Evolutionary conservation across 2,797 vertebrate genomes (phyloP).

Genomic region (Enoplosus armatus): DNA sequence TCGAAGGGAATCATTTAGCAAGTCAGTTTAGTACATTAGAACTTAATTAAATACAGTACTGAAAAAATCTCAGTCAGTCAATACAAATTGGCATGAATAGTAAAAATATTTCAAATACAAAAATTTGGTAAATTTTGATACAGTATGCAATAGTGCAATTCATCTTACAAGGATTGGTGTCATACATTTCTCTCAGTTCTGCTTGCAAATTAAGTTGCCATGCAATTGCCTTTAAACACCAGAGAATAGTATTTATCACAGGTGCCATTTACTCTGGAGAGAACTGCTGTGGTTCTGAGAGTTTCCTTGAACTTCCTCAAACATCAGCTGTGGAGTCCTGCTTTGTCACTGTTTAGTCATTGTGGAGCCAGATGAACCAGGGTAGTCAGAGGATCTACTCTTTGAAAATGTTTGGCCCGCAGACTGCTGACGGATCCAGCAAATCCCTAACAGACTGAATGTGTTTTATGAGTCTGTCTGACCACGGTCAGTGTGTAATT

Average conservation of each 20-base stretch:
- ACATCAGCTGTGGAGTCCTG: slow-evolving; percentile 59
- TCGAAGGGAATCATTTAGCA: not conserved
- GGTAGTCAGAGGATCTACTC: slow-evolving; percentile 47
- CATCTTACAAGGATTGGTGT: not conserved
- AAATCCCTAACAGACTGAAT: slow-evolving; percentile 51
- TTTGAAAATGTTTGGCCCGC: slow-evolving; percentile 57
- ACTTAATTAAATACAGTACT: not conserved
- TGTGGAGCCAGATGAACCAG: slow-evolving; percentile 55
- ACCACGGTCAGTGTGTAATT: slow-evolving; percentile 61
- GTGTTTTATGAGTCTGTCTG: slow-evolving; percentile 67
- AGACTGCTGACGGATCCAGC: slow-evolving; percentile 52
- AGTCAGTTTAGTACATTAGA: not conserved
- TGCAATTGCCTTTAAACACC: not conserved
- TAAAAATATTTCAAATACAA: not conserved
- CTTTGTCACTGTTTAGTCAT: slow-evolving; percentile 71
- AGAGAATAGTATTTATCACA: not conserved
- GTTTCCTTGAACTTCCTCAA: slow-evolving; percentile 34
- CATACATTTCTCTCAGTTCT: not conserved
- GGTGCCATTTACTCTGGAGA: slow-evolving; percentile 17
- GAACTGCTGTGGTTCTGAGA: slow-evolving; percentile 21
- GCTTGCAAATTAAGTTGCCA: slow-evolving; percentile 3
- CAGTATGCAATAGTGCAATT: not conserved
- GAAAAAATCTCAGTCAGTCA: not conserved
- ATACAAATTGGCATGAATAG: not conserved
- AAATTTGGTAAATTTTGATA: no score